These are phyloP conservation scores for Amblyopsis hoosieri DNA, from an alignment of 2,797 vertebrate species.

Conservation along the genomic window DNA sequence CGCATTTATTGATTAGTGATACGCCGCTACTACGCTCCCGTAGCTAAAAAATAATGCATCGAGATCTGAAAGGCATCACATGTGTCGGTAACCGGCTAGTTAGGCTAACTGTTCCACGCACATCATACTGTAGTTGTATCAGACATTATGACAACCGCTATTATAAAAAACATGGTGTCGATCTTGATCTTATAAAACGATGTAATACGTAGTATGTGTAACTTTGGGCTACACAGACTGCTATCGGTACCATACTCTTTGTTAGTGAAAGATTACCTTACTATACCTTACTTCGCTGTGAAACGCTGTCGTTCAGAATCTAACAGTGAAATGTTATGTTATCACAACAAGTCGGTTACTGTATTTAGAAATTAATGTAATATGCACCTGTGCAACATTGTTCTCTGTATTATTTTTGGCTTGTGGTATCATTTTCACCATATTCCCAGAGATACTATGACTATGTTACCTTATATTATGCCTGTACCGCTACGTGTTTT, in stretches of 20 bases:
- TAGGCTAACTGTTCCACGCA: background rate
- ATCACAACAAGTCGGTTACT: too few relatives aligned
- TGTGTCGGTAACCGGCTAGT: slow-evolving; percentile 13
- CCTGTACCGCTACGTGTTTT: too few relatives aligned
- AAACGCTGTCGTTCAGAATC: too few relatives aligned
- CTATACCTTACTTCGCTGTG: too few relatives aligned
- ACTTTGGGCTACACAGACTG: too few relatives aligned
- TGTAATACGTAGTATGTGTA: background rate
- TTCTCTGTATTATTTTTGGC: background rate
- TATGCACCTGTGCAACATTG: background rate
- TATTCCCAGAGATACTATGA: background rate
- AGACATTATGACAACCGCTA: background rate
- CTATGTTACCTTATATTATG: too few relatives aligned
- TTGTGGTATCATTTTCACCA: background rate
- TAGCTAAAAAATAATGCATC: slow-evolving; percentile 31
- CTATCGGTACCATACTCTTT: too few relatives aligned
- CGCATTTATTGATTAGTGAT: background rate
- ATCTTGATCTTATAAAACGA: too few relatives aligned
- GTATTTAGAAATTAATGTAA: too few relatives aligned
- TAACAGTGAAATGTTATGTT: too few relatives aligned
- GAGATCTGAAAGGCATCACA: slow-evolving; percentile 3
- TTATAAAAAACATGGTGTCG: too few relatives aligned
- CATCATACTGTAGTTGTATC: background rate
- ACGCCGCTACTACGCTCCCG: slow-evolving; percentile 1
- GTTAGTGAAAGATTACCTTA: too few relatives aligned